Evolutionary conservation across 2,797 vertebrate genomes (phyloP).

Genomic region (Sebastes nivosus): DNA sequence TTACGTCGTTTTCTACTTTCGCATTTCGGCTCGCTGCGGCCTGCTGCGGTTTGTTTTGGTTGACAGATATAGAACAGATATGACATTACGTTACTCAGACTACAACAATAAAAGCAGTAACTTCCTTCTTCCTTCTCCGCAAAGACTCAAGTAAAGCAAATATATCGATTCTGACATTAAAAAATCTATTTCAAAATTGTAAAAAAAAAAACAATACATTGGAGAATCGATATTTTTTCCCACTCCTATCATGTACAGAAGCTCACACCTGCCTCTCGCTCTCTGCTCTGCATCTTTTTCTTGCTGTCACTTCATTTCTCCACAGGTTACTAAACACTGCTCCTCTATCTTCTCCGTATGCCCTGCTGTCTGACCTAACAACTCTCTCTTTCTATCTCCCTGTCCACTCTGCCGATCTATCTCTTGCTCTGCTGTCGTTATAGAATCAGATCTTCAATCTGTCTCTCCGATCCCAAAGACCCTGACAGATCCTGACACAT

Average conservation of each 20-base stretch:
- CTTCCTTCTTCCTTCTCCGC: too few relatives aligned
- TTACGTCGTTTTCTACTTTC: too few relatives aligned
- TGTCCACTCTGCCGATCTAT: slow-evolving; percentile 11
- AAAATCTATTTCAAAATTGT: too few relatives aligned
- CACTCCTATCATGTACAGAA: neutral
- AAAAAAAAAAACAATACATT: too few relatives aligned
- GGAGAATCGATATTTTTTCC: too few relatives aligned
- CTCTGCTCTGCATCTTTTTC: slow-evolving; percentile 28
- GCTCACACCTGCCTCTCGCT: slow-evolving; percentile 26
- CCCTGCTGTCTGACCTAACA: slow-evolving; percentile 35
- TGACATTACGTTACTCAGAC: too few relatives aligned
- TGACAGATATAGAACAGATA: too few relatives aligned
- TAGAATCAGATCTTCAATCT: slow-evolving; percentile 34
- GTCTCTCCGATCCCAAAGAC: slow-evolving; percentile 37
- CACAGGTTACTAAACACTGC: slow-evolving; percentile 36
- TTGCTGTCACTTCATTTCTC: slow-evolving; percentile 37
- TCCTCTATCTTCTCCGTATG: slow-evolving; percentile 25
- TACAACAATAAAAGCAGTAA: too few relatives aligned
- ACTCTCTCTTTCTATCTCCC: slow-evolving; percentile 1
- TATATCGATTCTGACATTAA: too few relatives aligned
- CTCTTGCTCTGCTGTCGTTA: slow-evolving; percentile 28
- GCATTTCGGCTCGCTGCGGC: too few relatives aligned
- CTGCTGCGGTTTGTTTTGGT: too few relatives aligned
- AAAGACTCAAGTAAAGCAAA: too few relatives aligned
- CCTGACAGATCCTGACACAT: slow-evolving; percentile 40